A percentile compares a stretch with the other conserved stretches of the same genome.
Evolutionary conservation across 2,888 invertebrate species (phyloP).

Genomic region (Mylabris sibirica): DNA sequence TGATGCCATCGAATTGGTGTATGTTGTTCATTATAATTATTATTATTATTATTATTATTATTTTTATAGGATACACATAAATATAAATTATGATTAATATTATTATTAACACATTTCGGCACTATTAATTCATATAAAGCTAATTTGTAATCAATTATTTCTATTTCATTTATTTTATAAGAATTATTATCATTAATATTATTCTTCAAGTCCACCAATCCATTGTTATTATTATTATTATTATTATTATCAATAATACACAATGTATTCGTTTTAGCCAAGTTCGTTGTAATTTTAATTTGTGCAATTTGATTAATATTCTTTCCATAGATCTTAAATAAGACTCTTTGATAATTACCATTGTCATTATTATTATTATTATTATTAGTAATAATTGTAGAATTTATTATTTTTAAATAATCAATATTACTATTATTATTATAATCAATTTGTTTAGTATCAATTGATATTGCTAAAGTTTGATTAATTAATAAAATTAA

Average conservation of each 20-base stretch:
- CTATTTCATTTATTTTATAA: conserved; percentile 46
- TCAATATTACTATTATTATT: conserved; percentile 40
- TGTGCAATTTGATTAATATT: conserved; percentile 52
- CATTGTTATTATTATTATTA: too few species aligned
- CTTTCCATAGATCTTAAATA: conserved; percentile 55
- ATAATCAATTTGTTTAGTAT: conserved; percentile 14
- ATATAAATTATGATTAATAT: conserved; percentile 50
- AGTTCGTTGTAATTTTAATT: conserved; percentile 51
- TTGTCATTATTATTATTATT: not conserved
- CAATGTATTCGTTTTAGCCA: conserved; percentile 47
- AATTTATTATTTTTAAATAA: not conserved
- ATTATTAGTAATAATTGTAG: not conserved
- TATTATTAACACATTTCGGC: conserved; percentile 47
- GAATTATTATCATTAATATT: conserved; percentile 46
- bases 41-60: conserved; percentile 41
- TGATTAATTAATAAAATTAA: not conserved
- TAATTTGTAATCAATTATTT: conserved; percentile 39
- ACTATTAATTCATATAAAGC: conserved; percentile 52
- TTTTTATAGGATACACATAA: conserved; percentile 54
- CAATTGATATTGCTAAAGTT: not conserved
- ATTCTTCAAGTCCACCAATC: conserved; percentile 37
- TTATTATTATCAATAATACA: conserved; percentile 35
- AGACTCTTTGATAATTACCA: conserved; percentile 37
- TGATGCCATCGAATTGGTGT: conserved; percentile 62
- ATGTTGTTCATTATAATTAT: conserved; percentile 45